These are phyloP conservation scores for Anarhynchus alexandrinus DNA, from an alignment of 2,113 vertebrate species.

Conservation along the genomic window DNA sequence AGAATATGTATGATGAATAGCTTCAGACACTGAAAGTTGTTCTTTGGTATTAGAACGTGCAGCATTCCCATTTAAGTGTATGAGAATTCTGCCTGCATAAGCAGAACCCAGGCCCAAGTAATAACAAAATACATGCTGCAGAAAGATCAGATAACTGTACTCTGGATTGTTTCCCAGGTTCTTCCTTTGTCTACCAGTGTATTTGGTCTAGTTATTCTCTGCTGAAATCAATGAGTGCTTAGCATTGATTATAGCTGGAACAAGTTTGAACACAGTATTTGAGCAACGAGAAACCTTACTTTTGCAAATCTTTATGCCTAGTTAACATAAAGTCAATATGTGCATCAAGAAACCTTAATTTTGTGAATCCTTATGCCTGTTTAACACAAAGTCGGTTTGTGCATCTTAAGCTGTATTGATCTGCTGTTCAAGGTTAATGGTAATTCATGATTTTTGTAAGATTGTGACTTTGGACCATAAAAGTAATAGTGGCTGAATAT, in stretches of 20 bases:
- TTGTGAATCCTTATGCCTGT: background rate
- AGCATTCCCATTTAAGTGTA: background rate
- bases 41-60: background rate
- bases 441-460: background rate
- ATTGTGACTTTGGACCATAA: background rate
- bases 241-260: background rate
- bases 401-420: background rate
- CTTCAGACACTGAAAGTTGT: background rate
- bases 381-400: background rate
- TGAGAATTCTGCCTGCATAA: slow-evolving; percentile 10
- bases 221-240: background rate
- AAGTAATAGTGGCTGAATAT: slow-evolving; percentile 5
- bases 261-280: background rate
- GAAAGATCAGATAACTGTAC: slow-evolving; percentile 11
- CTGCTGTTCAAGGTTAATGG: background rate
- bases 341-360: background rate
- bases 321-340: no score
- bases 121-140: slow-evolving; percentile 4
- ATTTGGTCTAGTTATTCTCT: background rate
- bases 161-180: slow-evolving; percentile 41
- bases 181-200: slow-evolving; percentile 39
- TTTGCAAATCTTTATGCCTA: no score
- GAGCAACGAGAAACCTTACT: background rate
- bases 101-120: background rate
- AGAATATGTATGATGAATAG: background rate